phyloP scores from a whole-genome alignment of 2,888 invertebrate genomes.

The Meta bourneti region DNA sequence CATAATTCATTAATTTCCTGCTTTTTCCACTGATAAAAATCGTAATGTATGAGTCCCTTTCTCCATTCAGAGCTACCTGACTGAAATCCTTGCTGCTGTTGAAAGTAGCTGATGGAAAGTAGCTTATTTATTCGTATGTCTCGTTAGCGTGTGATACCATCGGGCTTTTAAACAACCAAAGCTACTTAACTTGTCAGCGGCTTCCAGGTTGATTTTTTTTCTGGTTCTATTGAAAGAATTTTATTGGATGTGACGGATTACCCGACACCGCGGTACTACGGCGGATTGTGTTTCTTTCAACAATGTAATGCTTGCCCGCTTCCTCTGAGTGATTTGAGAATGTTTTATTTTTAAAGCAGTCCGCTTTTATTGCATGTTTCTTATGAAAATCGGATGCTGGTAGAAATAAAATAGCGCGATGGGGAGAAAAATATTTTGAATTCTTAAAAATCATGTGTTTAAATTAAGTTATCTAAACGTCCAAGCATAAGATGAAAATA shows the following conservation, averaged over 20 bases:
- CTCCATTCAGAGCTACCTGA: slow-evolving; percentile 53
- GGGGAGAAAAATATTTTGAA: too few relatives aligned
- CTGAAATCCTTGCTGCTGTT: slow-evolving; percentile 59
- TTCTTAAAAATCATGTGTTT: too few relatives aligned
- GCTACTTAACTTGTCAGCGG: slow-evolving; percentile 62
- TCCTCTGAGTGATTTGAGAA: not conserved
- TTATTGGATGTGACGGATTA: slow-evolving; percentile 20
- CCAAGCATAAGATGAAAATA: too few relatives aligned
- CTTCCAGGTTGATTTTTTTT: slow-evolving; percentile 2
- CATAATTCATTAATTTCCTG: slow-evolving; percentile 75
- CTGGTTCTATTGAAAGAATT: not conserved
- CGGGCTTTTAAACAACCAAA: slow-evolving; percentile 52
- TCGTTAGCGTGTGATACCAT: slow-evolving; percentile 63
- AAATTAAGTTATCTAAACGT: too few relatives aligned
- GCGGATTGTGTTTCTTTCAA: not conserved
- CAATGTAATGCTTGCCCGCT: not conserved
- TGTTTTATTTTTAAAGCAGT: not conserved
- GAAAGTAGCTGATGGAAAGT: slow-evolving; percentile 8
- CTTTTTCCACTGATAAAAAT: slow-evolving; percentile 59
- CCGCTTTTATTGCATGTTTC: too few relatives aligned
- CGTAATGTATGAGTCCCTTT: slow-evolving; percentile 17
- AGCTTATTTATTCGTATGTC: slow-evolving; percentile 49
- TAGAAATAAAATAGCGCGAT: too few relatives aligned
- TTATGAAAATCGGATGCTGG: too few relatives aligned
- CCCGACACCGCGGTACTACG: not conserved